Evolutionary conservation across 2,113 vertebrate genomes (phyloP).

Genomic region (Sterrhoptilus dennistouni): DNA sequence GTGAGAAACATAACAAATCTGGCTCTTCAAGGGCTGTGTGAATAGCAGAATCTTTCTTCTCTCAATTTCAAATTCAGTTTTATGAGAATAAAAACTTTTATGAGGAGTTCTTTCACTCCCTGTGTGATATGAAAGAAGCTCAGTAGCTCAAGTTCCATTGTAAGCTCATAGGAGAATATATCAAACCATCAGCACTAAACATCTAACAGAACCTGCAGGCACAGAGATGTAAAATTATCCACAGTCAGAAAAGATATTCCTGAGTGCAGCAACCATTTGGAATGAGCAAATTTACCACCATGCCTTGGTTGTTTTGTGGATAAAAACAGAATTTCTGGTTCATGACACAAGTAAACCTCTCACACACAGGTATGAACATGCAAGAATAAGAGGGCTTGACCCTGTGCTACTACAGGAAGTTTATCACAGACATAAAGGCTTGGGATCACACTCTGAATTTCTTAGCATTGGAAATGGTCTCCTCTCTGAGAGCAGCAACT

Average conservation of each 20-base stretch:
- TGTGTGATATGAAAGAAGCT: background rate
- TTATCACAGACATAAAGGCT: background rate
- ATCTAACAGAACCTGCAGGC: background rate
- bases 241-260: background rate
- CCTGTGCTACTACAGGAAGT: background rate
- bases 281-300: background rate
- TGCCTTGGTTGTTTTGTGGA: background rate
- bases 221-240: background rate
- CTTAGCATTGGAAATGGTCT: background rate
- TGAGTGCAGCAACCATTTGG: background rate
- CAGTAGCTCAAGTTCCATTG: background rate
- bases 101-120: background rate
- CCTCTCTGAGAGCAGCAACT: accelerated
- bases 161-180: background rate
- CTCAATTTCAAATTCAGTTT: background rate
- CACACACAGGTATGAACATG: accelerated
- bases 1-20: background rate
- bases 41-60: background rate
- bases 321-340: background rate
- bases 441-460: background rate
- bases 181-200: background rate
- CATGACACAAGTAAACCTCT: background rate
- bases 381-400: background rate
- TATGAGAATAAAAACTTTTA: background rate
- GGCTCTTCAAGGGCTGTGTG: background rate